These are phyloP conservation scores for Ochotona princeps DNA, from an alignment of 2,113 vertebrate genomes.

Conservation along the genomic window DNA sequence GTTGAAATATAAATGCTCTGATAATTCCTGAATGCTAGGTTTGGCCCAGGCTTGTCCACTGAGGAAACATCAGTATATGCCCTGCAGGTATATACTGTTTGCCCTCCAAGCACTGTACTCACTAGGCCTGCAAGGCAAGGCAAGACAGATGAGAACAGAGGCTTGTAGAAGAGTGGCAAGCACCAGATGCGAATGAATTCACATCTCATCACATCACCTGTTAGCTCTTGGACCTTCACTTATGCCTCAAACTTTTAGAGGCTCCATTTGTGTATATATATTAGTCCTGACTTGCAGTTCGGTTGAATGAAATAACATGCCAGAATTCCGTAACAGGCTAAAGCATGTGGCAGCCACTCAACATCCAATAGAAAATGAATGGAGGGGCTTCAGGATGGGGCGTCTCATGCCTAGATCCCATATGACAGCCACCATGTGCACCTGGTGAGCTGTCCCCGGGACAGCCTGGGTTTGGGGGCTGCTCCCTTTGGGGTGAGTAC, in stretches of 20 bases:
- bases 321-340: conserved; percentile 24
- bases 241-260: background rate
- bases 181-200: background rate
- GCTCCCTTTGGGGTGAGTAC: no score
- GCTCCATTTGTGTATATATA: conserved; percentile 5
- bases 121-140: background rate
- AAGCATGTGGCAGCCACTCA: background rate
- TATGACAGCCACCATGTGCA: no score
- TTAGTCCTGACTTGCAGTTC: background rate
- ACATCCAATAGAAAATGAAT: background rate
- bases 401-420: no score
- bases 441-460: no score
- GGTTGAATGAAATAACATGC: conserved; percentile 12
- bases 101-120: background rate
- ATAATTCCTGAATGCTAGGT: background rate
- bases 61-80: background rate
- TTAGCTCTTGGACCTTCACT: background rate
- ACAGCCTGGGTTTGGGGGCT: no score
- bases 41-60: background rate
- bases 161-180: background rate
- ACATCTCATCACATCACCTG: background rate
- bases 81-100: background rate
- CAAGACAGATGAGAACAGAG: background rate
- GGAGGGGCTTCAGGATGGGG: no score
- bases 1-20: background rate